Conservation (phyloP, 2,797 vertebrate genomes). For the Gymnothorax reevesii region DNA sequence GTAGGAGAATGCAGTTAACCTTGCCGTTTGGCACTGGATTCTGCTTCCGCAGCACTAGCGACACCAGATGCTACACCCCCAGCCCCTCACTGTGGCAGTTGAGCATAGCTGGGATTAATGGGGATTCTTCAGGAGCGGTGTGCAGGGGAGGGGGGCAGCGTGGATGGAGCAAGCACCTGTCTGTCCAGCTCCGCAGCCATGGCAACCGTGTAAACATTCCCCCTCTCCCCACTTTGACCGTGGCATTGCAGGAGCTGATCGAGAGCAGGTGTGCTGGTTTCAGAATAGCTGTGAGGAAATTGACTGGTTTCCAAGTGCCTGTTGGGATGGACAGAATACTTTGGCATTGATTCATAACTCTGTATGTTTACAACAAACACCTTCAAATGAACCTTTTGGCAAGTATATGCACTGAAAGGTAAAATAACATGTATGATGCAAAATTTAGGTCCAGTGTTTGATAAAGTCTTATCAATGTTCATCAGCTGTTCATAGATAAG, state of each 20-base stretch:
- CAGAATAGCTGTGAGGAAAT: no score
- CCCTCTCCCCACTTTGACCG: slow-evolving; percentile 5
- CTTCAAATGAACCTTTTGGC: neutral
- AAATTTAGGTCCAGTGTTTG: neutral
- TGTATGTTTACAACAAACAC: neutral
- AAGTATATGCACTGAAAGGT: no score
- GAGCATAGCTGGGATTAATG: slow-evolving; percentile 82
- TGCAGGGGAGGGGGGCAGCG: slow-evolving; percentile 73
- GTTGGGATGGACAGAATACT: slow-evolving; percentile 60
- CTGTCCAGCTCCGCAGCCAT: slow-evolving; percentile 71
- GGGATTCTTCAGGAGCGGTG: slow-evolving; percentile 76
- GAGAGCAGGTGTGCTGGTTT: slow-evolving; percentile 50
- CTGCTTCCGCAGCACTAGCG: slow-evolving; percentile 60
- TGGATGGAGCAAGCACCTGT: slow-evolving; percentile 73
- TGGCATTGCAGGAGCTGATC: slow-evolving; percentile 67
- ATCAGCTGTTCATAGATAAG: neutral
- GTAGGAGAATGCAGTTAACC: neutral
- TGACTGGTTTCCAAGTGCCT: slow-evolving; percentile 3
- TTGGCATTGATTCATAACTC: neutral
- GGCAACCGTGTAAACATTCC: slow-evolving; percentile 79
- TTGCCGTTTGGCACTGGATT: slow-evolving; percentile 29
- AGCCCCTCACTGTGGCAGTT: slow-evolving; percentile 63
- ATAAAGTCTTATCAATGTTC: neutral
- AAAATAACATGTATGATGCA: no score
- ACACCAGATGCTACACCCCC: slow-evolving; percentile 64